A percentile compares a stretch with the other conserved stretches of the same genome.
Conservation (phyloP, 2,888 invertebrate species). For the Cantharis flavilabris region DNA sequence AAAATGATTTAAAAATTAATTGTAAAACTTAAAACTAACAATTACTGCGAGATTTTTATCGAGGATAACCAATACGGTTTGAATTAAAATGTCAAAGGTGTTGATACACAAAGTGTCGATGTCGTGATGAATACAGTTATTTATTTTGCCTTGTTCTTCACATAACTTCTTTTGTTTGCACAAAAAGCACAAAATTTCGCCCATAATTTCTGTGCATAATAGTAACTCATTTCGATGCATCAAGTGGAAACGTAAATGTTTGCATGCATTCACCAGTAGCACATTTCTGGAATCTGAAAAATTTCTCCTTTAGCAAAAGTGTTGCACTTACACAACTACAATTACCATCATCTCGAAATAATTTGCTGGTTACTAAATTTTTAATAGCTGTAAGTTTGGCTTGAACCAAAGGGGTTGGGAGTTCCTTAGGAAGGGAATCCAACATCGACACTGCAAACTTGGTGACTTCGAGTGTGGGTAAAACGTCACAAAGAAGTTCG, state of each 20-base stretch:
- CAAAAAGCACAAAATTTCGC: constrained; percentile 76
- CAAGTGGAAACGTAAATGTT: constrained; percentile 82
- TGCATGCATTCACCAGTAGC: constrained; percentile 81
- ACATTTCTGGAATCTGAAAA: constrained; percentile 80
- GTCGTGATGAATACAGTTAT: constrained; percentile 73
- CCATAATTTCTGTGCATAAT: constrained; percentile 84
- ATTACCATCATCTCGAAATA: constrained; percentile 72
- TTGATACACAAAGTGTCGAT: constrained; percentile 82
- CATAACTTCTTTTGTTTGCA: constrained; percentile 59
- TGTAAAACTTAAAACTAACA: constrained; percentile 33
- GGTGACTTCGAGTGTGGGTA: constrained; percentile 78
- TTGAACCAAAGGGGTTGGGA: constrained; percentile 72
- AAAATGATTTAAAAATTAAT: background rate
- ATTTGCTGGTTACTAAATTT: constrained; percentile 74
- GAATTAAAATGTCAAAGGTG: constrained; percentile 82
- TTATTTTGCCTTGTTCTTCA: constrained; percentile 61
- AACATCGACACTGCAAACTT: constrained; percentile 80
- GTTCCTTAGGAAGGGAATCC: constrained; percentile 72
- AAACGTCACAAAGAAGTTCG: constrained; percentile 75
- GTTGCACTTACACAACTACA: background rate
- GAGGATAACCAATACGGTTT: constrained; percentile 81
- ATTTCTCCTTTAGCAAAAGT: background rate
- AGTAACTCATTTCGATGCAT: constrained; percentile 80
- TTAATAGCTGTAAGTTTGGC: constrained; percentile 84
- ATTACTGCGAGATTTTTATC: constrained; percentile 63